A percentile compares a stretch with the other conserved stretches of the same genome.
Evolutionary conservation across 2,113 vertebrate genomes (phyloP).

Genomic region (Andinoacara biseriatus): DNA sequence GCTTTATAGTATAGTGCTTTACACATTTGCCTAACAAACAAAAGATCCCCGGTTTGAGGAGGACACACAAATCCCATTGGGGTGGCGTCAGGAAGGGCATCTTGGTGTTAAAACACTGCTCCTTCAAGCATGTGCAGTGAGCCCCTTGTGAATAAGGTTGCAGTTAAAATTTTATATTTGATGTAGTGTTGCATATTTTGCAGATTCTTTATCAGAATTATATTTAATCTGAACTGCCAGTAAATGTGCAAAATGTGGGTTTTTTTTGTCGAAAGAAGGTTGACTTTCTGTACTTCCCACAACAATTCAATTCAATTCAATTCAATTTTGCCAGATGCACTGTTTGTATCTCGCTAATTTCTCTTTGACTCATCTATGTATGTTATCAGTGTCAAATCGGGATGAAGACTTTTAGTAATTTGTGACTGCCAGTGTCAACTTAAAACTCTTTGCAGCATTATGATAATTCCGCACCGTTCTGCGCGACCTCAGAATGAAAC

Average conservation of each 20-base stretch:
- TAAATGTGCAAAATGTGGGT: not conserved
- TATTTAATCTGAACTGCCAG: not conserved
- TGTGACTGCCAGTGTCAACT: not conserved
- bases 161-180: not conserved
- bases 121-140: not conserved
- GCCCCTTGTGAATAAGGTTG: not conserved
- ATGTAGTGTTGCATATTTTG: not conserved
- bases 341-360: rapidly evolving
- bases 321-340: not conserved
- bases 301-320: too few species aligned
- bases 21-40: not conserved
- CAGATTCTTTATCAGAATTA: not conserved
- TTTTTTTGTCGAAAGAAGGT: not conserved
- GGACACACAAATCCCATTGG: not conserved
- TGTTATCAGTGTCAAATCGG: not conserved
- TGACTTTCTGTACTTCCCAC: not conserved
- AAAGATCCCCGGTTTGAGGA: not conserved
- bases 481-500: not conserved
- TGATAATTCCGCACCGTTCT: not conserved
- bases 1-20: not conserved
- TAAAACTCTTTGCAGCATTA: not conserved
- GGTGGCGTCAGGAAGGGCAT: not conserved
- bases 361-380: not conserved
- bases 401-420: not conserved
- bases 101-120: not conserved